Evolutionary conservation across 2,888 invertebrate genomes (phyloP).

Genomic region (Bellardia pandia): DNA sequence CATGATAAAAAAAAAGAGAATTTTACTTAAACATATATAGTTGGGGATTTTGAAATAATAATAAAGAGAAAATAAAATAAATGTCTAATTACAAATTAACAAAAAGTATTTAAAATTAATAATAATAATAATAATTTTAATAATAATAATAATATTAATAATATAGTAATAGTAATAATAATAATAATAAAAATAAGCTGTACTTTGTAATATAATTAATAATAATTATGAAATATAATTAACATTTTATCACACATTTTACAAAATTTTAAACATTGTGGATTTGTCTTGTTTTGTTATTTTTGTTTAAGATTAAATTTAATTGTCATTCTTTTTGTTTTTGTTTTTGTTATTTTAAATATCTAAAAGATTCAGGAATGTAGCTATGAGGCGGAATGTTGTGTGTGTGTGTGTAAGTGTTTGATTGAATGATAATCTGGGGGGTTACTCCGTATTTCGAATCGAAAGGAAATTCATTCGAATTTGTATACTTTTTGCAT

Average conservation of each 20-base stretch:
- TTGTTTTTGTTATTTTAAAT: slow-evolving; percentile 5
- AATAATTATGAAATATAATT: slow-evolving; percentile 73
- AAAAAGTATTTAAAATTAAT: slow-evolving; percentile 50
- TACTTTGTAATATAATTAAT: slow-evolving; percentile 51
- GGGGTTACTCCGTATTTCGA: too few relatives aligned
- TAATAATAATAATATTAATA: slow-evolving; percentile 53
- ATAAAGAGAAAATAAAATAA: slow-evolving; percentile 24
- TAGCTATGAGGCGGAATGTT: slow-evolving; percentile 67
- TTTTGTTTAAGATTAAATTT: slow-evolving; percentile 26
- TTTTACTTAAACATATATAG: slow-evolving; percentile 32
- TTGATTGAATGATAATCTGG: slow-evolving; percentile 4
- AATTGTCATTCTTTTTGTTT: slow-evolving; percentile 2
- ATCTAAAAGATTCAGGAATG: slow-evolving; percentile 55
- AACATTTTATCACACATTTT: slow-evolving; percentile 74
- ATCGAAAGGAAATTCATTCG: too few relatives aligned
- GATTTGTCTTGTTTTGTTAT: slow-evolving; percentile 42
- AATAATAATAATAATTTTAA: slow-evolving; percentile 42
- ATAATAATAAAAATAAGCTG: slow-evolving; percentile 59
- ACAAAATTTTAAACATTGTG: slow-evolving; percentile 68
- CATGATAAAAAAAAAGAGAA: slow-evolving; percentile 21
- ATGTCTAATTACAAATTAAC: slow-evolving; percentile 67
- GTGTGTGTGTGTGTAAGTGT: slow-evolving; percentile 32
- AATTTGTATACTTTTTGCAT: too few relatives aligned
- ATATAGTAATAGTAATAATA: slow-evolving; percentile 34
- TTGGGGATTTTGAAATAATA: not conserved